Evolutionary conservation across 2,113 vertebrate genomes (phyloP).

Genomic region (Cercopithecus mona): DNA sequence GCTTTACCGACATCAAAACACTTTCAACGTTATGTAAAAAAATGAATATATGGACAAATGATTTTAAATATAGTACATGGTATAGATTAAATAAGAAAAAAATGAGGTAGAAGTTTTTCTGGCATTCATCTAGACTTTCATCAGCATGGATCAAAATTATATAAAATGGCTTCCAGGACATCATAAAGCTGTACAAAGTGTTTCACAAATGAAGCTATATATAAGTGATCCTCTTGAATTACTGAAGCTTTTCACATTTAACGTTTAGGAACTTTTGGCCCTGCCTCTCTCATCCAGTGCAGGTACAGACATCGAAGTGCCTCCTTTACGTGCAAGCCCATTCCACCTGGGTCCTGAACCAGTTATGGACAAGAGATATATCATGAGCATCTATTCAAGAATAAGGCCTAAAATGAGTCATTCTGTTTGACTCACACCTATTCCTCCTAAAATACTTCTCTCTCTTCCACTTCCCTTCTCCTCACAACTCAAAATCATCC

Average conservation of each 20-base stretch:
- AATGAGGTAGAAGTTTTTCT: neutral
- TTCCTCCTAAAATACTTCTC: neutral
- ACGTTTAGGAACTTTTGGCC: neutral
- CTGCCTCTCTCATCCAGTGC: neutral
- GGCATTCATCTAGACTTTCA: neutral
- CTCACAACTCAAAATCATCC: neutral
- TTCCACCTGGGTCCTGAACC: neutral
- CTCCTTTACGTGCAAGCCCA: neutral
- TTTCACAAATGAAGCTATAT: neutral
- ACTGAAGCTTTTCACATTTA: neutral
- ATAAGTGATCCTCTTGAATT: neutral
- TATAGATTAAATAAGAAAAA: neutral
- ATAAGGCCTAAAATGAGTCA: neutral
- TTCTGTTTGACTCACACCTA: slow-evolving; percentile 7
- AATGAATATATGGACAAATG: neutral
- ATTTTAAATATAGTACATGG: slow-evolving; percentile 2
- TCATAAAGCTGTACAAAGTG: neutral
- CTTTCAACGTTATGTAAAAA: slow-evolving; percentile 25
- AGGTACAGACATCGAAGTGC: neutral
- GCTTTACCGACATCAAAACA: slow-evolving; percentile 39
- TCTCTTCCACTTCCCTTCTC: neutral
- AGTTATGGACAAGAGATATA: neutral
- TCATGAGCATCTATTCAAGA: neutral
- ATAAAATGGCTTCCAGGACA: neutral
- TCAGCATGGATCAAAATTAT: neutral